Evolutionary conservation across 1,140 invertebrate species (phyloP).

Genomic region (Panulirus ornatus): DNA sequence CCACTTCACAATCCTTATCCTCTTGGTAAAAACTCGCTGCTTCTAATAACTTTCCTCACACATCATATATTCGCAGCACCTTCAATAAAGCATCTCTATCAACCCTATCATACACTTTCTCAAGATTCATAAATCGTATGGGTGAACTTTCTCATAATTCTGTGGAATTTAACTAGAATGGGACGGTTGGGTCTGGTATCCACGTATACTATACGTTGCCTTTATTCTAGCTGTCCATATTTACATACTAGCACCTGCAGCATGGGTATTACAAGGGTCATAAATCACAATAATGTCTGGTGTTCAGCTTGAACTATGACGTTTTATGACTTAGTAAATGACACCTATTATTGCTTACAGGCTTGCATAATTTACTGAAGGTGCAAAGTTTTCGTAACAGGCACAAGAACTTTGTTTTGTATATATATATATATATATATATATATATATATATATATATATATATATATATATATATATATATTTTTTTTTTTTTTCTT

Average conservation of each 20-base stretch:
- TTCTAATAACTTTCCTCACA: too few species aligned
- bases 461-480: background rate
- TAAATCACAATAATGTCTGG: constrained; percentile 11
- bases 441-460: constrained; percentile 14
- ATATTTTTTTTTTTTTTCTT: background rate
- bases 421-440: constrained; percentile 5
- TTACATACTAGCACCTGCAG: constrained; percentile 14
- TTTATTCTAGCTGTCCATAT: constrained; percentile 36
- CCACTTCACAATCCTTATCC: too few species aligned
- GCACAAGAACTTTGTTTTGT: constrained; percentile 21
- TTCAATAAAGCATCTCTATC: too few species aligned
- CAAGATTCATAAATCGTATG: too few species aligned
- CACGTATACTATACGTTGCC: too few species aligned
- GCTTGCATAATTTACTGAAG: constrained; percentile 26
- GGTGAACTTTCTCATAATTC: too few species aligned
- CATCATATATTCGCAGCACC: too few species aligned
- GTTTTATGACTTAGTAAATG: constrained; percentile 36
- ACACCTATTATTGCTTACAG: constrained; percentile 38
- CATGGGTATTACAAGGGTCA: background rate
- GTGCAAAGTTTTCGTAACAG: constrained; percentile 37
- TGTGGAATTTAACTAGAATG: too few species aligned
- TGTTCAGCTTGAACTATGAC: constrained; percentile 5
- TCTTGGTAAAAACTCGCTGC: too few species aligned
- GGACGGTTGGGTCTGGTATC: too few species aligned
- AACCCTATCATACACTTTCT: too few species aligned